These are phyloP conservation scores for Strigamia maritima DNA, from an alignment of 2,888 invertebrate genomes.

Conservation along the genomic window DNA sequence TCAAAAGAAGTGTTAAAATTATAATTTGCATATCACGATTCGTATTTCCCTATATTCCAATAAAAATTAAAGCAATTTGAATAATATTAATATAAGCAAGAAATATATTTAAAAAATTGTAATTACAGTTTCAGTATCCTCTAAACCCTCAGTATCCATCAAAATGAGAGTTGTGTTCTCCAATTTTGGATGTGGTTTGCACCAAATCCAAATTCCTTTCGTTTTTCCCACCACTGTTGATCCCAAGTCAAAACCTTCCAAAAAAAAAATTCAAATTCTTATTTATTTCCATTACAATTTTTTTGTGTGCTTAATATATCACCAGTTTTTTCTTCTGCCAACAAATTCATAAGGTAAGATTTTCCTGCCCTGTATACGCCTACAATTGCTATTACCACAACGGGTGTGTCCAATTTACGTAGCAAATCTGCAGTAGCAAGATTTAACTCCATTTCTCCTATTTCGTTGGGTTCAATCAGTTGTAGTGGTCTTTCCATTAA, in stretches of 20 bases:
- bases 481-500: constrained; percentile 6
- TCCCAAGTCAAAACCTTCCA: constrained; percentile 22
- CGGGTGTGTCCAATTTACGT: not conserved
- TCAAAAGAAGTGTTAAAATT: not conserved
- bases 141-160: constrained; percentile 30
- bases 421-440: not conserved
- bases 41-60: not conserved
- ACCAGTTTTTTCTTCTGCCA: not conserved
- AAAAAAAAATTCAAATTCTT: too few species aligned
- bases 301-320: too few species aligned
- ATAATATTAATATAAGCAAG: not conserved
- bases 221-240: not conserved
- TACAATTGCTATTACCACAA: not conserved
- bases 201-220: constrained; percentile 35
- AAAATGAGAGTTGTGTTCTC: not conserved
- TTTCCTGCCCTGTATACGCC: not conserved
- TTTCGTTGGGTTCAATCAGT: constrained; percentile 2
- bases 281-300: too few species aligned
- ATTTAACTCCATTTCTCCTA: not conserved
- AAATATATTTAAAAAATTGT: not conserved
- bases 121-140: not conserved
- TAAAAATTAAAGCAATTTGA: not conserved
- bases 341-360: not conserved
- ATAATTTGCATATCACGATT: constrained; percentile 8
- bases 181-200: constrained; percentile 15